Evolutionary conservation across 2,113 vertebrate species (phyloP), one percentile per base, ranked within the genome.

Genomic region (Caranx ignobilis): DNA sequence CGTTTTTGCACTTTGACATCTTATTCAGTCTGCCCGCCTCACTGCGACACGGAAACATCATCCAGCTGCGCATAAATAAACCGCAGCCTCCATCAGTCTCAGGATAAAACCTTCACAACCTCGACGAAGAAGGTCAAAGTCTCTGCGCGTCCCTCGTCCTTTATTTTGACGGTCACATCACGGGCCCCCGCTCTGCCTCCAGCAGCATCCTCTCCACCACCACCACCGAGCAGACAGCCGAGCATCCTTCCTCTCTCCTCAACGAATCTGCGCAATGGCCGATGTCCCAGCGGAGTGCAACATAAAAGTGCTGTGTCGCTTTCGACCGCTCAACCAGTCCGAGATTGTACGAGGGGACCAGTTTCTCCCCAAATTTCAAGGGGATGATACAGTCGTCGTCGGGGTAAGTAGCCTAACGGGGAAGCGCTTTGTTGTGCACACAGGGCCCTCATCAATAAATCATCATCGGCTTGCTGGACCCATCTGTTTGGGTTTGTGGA

Each of bases 241-340:
- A 81, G 52, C 77, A 77, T 77, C 80, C 70, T 60, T 55, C 85
- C 65, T 77, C 86, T 26, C 26, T 41, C 39, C 74, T 75, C 82
- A 59, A 34, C 62, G 11, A 90, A 90, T 86, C 90, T 92, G 88
- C 92, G 92, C 91, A 76, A 97, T 97, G 96, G 95, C 96, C 76
- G 96, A 96, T 50, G 84, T 91, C 61, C 90, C 92, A 82, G 92
- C 94, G 63, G 96, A 97, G 79, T 97, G 96, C 82, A 97, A 96
- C 92, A 97, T 97, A 73, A 96, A 96, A 90, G 96, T 97, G 91
- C 94, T 97, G 82, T 97, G 96, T 94, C 95, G 96, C 67, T 97
- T 97, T 87, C 95, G 96, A 43, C 96, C 96, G 9, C 93, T 97
- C 55, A 97, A 96, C 83, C 95, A 96, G 91, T 88, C 96, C 3